Evolutionary conservation across 2,888 invertebrate genomes (phyloP).

Genomic region (Protophormia terraenovae): DNA sequence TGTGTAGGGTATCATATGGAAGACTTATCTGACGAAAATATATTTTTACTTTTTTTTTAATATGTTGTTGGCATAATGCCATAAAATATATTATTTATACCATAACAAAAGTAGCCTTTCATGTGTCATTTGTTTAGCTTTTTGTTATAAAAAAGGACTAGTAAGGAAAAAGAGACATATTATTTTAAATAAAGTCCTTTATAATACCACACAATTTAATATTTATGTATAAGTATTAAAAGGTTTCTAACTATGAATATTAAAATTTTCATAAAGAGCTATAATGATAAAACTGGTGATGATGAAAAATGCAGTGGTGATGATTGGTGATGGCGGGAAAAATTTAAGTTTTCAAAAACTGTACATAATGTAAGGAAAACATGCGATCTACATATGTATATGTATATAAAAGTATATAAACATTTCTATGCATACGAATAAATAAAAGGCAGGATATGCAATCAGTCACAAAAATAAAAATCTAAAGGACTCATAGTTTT

Average conservation of each 20-base stretch:
- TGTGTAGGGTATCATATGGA: too few species aligned
- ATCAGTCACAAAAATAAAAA: constrained; percentile 63
- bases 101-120: constrained; percentile 49
- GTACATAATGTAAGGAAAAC: constrained; percentile 51
- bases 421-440: constrained; percentile 52
- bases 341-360: constrained; percentile 1
- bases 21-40: too few species aligned
- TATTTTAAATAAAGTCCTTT: neutral
- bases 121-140: constrained; percentile 50
- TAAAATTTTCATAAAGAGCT: constrained; percentile 31
- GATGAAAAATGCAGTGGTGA: constrained; percentile 16
- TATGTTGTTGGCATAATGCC: constrained; percentile 45
- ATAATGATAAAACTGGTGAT: constrained; percentile 22
- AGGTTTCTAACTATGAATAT: constrained; percentile 33
- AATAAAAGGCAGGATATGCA: constrained; percentile 66
- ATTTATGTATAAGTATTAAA: neutral
- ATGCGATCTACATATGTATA: too few species aligned
- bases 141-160: constrained; percentile 4
- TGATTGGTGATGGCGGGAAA: constrained; percentile 62
- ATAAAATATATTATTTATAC: neutral
- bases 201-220: neutral
- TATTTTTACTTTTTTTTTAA: too few species aligned
- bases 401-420: too few species aligned
- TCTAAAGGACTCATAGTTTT: constrained; percentile 44
- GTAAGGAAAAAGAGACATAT: neutral